Evolutionary conservation across 2,113 vertebrate species (phyloP), one percentile per base, ranked within the genome.

Genomic region (Gobio gobio): DNA sequence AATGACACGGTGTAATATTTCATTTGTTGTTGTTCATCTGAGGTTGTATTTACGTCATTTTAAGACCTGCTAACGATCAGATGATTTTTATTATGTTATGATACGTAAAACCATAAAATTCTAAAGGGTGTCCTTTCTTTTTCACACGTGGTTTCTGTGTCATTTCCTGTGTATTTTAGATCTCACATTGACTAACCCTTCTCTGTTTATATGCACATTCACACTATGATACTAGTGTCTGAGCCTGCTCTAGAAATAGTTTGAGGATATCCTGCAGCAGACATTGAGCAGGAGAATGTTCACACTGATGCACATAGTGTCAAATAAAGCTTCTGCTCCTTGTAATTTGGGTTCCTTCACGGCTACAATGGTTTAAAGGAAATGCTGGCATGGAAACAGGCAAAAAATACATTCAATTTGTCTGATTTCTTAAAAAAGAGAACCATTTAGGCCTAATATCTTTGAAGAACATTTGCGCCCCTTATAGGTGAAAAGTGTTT

Each of bases 391-490:
- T 1, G 26, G 14, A 29, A 16, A 64, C 26, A 13, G 2, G 5
- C 26, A 66, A 66, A 66, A 2, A 66, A 33, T 33, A 1, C 14
- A 3, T 66, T 66, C 8, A 33, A 0, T 64, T 5, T 29, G 13
- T 36, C 24, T 63, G 8, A 4, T 12, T 61, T 18, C 22, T 18
- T 9, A 43, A 70, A 33, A 43, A 70, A 43, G 20, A 70, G 10
- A 56, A 56, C 2, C 5, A 20, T 10, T 22, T 40, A 40, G 40
- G 40, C 40, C 6, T 40, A 10, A 29, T 45, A 22, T 73, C 5
- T 47, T 24, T 13, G n/a, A 12, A 74, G 83, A 76, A 68, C 75
- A 33, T 33, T 76, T 40, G 36, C 88, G 26, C 86, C 88, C 75
- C 59, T 80, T 70, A 70, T 45, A 83, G 88, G 51, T 43, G 2